These are phyloP conservation scores for Arizona elegans DNA, from an alignment of 2,113 vertebrate species.

Conservation along the genomic window DNA sequence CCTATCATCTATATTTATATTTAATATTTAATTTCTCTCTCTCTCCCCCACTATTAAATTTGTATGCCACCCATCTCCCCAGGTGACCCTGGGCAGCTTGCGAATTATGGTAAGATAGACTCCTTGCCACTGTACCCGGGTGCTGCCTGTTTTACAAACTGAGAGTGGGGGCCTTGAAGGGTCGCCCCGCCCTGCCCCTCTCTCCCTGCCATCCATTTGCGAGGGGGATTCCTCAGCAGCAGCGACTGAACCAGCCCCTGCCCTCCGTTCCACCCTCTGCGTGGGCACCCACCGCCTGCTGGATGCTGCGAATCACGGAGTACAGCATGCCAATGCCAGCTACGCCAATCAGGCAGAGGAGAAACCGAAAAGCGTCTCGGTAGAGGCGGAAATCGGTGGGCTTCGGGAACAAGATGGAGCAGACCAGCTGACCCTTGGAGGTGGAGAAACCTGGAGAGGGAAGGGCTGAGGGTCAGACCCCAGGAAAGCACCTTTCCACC, in stretches of 20 bases:
- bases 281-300: slow-evolving; percentile 21
- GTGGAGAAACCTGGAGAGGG: slow-evolving; percentile 43
- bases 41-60: no score
- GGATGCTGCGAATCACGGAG: slow-evolving; percentile 40
- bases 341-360: slow-evolving; percentile 44
- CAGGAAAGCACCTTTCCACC: no score
- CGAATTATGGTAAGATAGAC: no score
- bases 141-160: neutral
- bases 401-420: slow-evolving; percentile 52
- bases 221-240: neutral
- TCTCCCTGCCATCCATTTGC: neutral
- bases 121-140: neutral
- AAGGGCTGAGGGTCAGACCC: neutral
- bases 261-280: no score
- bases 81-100: no score
- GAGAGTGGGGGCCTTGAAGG: no score
- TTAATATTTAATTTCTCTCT: no score
- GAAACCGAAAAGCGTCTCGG: slow-evolving; percentile 42
- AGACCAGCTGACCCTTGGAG: slow-evolving; percentile 51
- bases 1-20: no score
- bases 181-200: no score
- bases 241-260: neutral
- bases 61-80: no score
- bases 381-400: slow-evolving; percentile 45
- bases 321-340: slow-evolving; percentile 46